Base-by-base conservation (phyloP, 2,888 invertebrate genomes). In the Brenthis daphne region DNA sequence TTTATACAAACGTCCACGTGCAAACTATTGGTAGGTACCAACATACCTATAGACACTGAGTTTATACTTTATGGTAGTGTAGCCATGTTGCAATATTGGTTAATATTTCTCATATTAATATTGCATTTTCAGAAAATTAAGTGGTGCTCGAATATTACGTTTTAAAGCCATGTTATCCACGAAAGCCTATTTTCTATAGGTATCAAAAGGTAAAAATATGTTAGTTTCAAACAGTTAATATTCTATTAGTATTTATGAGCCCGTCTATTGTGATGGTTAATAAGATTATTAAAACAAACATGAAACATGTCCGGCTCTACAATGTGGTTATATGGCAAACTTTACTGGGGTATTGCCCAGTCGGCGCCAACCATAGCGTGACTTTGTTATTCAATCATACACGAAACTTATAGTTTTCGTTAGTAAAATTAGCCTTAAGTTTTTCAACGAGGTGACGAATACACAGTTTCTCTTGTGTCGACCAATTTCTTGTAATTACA, bases 401-500 rank as follows among this genome's bases (percentile, higher is more conserved):
- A 85, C 85, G 83, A 84, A 86, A 85, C 80, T 81, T 80, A 82
- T 80, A 71, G 78, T 80, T 82, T 85, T 82, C 76, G 80, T 77
- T 79, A 80, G 80, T 83, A 81, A 84, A 82, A 83, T 85, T 84
- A 81, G 85, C 72, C 72, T 69, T 61, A 71, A 61, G 54, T 65
- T 73, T 67, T 71, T 74, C 67, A 71, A 75, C 57, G 65, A 69
- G 70, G 71, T 68, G 73, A 69, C 74, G 67, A 72, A 67, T 67
- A 64, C 63, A 56, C 65, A 54, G 55, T 63, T 68, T 60, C 60
- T 67, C 70, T 47, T 53, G 67, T 64, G 51, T 58, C 58, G 29
- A 57, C 57, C 37, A 16, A 56, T 51, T 61, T 56, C 13, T 24
- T 50, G 56, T 48, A 37, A 67, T 67, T 67, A 50, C n/a, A 55